phyloP scores from a whole-genome alignment of 2,113 vertebrate genomes.

The Pseudopipra pipra region DNA sequence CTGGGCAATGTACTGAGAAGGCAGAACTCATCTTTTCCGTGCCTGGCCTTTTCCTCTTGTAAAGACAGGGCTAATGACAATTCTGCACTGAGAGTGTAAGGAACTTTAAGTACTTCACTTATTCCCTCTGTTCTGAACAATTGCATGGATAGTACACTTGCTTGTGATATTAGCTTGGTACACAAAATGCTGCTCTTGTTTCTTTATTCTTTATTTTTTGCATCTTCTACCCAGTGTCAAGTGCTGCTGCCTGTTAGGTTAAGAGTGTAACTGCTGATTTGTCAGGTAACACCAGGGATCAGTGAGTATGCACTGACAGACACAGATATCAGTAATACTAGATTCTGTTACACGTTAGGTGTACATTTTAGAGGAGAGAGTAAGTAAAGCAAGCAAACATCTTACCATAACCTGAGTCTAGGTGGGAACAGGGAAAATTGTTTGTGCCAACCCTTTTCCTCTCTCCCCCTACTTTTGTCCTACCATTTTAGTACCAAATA shows the following conservation, averaged over 20 bases:
- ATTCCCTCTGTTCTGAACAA: background rate
- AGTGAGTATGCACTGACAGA: background rate
- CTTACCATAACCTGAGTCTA: background rate
- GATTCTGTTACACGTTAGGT: background rate
- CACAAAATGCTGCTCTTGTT: background rate
- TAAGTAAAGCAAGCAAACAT: background rate
- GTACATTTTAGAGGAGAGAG: background rate
- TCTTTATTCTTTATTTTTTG: background rate
- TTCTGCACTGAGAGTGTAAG: background rate
- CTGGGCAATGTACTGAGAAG: background rate
- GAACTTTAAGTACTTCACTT: background rate
- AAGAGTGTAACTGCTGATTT: background rate
- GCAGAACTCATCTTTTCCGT: background rate
- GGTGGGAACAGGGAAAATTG: background rate
- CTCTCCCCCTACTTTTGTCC: background rate
- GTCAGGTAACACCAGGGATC: background rate
- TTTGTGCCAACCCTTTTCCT: background rate
- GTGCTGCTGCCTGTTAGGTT: background rate
- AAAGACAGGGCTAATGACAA: background rate
- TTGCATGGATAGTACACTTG: background rate
- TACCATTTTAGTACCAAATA: background rate
- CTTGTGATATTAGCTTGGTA: background rate
- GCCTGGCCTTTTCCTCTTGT: background rate
- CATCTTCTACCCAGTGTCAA: background rate
- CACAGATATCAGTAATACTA: background rate